Conservation (phyloP, 2,888 invertebrate species). For the Margaritifera margaritifera region DNA sequence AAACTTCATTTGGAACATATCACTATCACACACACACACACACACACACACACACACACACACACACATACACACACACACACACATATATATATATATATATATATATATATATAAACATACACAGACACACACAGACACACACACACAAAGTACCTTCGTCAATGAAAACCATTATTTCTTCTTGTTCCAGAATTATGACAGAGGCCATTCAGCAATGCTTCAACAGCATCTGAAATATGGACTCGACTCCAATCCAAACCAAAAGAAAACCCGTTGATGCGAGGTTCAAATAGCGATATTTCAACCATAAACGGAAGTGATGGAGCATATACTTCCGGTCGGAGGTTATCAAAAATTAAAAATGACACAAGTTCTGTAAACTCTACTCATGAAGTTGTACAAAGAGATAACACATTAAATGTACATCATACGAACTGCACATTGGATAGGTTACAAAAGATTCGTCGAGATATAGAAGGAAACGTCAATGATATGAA, state of each 20-base stretch:
- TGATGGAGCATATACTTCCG: background rate
- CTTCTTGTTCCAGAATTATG: background rate
- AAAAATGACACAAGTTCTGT: background rate
- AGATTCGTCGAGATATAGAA: conserved; percentile 32
- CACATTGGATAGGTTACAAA: conserved; percentile 19
- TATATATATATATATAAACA: too few relatives aligned
- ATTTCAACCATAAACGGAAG: background rate
- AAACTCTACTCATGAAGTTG: background rate
- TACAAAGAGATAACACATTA: background rate
- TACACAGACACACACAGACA: too few relatives aligned
- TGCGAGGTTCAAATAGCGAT: conserved; percentile 14
- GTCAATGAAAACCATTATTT: too few relatives aligned
- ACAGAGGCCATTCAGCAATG: conserved; percentile 7
- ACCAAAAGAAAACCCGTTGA: conserved; percentile 20
- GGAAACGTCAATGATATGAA: background rate
- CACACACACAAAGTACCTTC: too few relatives aligned
- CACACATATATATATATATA: too few relatives aligned
- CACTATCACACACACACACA: too few relatives aligned
- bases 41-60: too few relatives aligned
- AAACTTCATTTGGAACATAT: too few relatives aligned
- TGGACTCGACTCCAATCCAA: conserved; percentile 5
- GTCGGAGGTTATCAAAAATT: conserved; percentile 2
- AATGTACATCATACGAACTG: background rate
- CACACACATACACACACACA: too few relatives aligned
- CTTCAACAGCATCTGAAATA: conserved; percentile 20